Evolutionary conservation across 1,140 invertebrate genomes (phyloP).

Genomic region (Drosophila insularis): DNA sequence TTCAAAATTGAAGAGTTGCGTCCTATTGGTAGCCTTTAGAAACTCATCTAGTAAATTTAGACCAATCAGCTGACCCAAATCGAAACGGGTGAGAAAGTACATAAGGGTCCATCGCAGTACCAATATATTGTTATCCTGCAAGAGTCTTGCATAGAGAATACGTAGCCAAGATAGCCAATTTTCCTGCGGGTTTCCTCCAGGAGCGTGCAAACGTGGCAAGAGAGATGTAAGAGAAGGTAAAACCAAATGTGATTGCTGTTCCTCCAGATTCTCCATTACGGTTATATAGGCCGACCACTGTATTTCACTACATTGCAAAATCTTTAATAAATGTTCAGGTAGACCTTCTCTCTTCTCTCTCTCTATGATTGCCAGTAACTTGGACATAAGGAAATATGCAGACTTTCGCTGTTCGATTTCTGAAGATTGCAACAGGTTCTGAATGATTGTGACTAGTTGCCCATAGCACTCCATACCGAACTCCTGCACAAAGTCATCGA

Average conservation of each 20-base stretch:
- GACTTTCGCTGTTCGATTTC: slow-evolving; percentile 54
- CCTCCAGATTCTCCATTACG: slow-evolving; percentile 85
- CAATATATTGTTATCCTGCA: slow-evolving; percentile 82
- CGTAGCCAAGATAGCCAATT: slow-evolving; percentile 79
- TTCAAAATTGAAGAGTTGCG: slow-evolving; percentile 63
- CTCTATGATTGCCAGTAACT: slow-evolving; percentile 28
- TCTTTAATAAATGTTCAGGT: neutral
- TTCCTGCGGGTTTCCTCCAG: neutral
- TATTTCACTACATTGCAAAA: slow-evolving; percentile 30
- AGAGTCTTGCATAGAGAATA: slow-evolving; percentile 81
- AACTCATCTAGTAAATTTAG: slow-evolving; percentile 50
- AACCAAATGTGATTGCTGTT: slow-evolving; percentile 86
- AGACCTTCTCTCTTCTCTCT: neutral
- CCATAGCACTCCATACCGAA: slow-evolving; percentile 36
- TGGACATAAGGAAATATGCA: slow-evolving; percentile 61
- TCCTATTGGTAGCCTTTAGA: slow-evolving; percentile 61
- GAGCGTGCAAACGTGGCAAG: slow-evolving; percentile 62
- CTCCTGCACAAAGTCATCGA: slow-evolving; percentile 53
- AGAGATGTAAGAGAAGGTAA: slow-evolving; percentile 82
- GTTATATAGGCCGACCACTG: slow-evolving; percentile 61
- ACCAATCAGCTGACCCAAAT: slow-evolving; percentile 20
- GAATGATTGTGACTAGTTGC: slow-evolving; percentile 34
- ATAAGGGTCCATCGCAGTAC: slow-evolving; percentile 83
- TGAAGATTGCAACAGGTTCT: slow-evolving; percentile 48
- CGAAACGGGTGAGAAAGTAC: slow-evolving; percentile 50